phyloP scores from a whole-genome alignment of 2,797 vertebrate genomes.

The Acanthopagrus latus region DNA sequence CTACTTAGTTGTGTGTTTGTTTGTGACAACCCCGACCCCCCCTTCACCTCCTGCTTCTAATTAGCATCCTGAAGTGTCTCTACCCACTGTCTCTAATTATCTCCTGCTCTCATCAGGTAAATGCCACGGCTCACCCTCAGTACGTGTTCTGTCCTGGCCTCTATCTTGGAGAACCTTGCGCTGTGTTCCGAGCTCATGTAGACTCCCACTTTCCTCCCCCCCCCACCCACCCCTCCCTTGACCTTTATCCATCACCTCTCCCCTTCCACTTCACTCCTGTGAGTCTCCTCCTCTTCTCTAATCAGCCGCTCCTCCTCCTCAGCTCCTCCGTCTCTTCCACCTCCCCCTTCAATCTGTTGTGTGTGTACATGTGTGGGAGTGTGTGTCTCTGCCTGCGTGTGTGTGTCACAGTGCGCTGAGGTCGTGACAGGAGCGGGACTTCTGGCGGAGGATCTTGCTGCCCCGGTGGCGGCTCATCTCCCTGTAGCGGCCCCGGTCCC shows the following conservation, averaged over 20 bases:
- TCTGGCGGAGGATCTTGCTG: conserved; percentile 91
- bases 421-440: conserved; percentile 95
- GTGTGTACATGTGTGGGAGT: conserved; percentile 48
- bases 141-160: conserved; percentile 5
- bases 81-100: conserved; percentile 21
- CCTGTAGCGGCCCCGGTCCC: conserved; percentile 80
- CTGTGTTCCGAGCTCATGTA: conserved; percentile 16
- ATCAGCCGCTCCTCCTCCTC: neutral
- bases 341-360: conserved; percentile 23
- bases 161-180: conserved; percentile 16
- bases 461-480: conserved; percentile 85
- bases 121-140: conserved; percentile 17
- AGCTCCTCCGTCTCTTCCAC: neutral
- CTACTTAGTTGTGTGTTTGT: conserved; percentile 66
- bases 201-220: neutral
- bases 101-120: conserved; percentile 40
- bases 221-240: neutral
- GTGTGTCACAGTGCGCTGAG: conserved; percentile 89
- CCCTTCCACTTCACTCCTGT: conserved; percentile 30
- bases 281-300: neutral
- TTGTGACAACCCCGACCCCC: conserved; percentile 37
- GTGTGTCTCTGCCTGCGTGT: conserved; percentile 34
- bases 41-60: conserved; percentile 15
- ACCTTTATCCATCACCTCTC: neutral
- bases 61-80: conserved; percentile 32